Evolutionary conservation across 2,113 vertebrate species (phyloP), one percentile per base, ranked within the genome.

Genomic region (Desmodus rotundus): DNA sequence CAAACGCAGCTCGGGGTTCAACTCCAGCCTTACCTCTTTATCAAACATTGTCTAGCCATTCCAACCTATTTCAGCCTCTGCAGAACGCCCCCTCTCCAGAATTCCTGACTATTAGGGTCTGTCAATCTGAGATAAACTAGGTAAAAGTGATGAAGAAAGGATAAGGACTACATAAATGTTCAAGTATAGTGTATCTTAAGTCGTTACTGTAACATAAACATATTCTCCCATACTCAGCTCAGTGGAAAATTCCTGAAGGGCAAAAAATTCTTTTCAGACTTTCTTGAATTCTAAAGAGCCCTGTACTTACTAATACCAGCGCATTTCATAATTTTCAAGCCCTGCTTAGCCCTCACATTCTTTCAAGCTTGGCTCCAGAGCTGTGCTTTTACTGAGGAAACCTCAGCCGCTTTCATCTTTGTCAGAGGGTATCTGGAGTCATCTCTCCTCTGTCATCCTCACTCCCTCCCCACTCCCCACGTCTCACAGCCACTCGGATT

Each of bases 201-300:
- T 50, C 58, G 65, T 56, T 88, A 58, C 28, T 67, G 73, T 31
- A 90, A 67, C 15, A 58, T 50, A 77, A 89, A 43, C 17, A 26
- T 54, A 52, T 65, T 41, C 13, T 13, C 24, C 24, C 54, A 36
- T 22, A 0, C 5, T 63, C 26, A 43, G 50, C 33, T 77, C 70
- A 58, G 70, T 19, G 54, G 93, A 91, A 95, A 95, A 88, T 89
- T 84, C 89, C 72, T 61, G 15, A 91, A 86, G 58, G 43, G 58
- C 19, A 76, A 92, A 86, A 95, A 52, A 45, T 82, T 13, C 22
- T 76, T 87, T 72, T 68, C 33, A 36, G 4, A 26, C 50, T 63
- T 68, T 74, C 82, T 36, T 95, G 78, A 70, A 91, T 61, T 80
- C 78, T 56, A n/a, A 84, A 89, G 73, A 45, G 33, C 22, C 41